Conservation (phyloP, 2,888 invertebrate genomes). For the Drosophila diplacantha region DNA sequence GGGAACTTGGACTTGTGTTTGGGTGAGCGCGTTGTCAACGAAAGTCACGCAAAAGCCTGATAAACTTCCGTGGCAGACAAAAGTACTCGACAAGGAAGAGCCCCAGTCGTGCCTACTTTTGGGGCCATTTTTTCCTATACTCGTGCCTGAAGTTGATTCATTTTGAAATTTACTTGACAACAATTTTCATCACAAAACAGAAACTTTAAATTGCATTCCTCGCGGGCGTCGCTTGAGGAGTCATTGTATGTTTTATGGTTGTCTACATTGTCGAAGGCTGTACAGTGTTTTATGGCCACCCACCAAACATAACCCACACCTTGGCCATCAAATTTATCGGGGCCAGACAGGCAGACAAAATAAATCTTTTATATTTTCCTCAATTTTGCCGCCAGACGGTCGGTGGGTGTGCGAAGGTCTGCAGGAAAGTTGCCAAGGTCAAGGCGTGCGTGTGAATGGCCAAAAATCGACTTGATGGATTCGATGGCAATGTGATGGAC, state of each 20-base stretch:
- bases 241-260: constrained; percentile 22
- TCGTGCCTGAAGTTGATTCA: constrained; percentile 29
- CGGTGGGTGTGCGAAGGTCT: constrained; percentile 18
- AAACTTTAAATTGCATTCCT: constrained; percentile 64
- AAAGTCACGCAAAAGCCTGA: constrained; percentile 70
- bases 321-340: constrained; percentile 58
- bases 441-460: constrained; percentile 61
- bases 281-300: constrained; percentile 52
- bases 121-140: constrained; percentile 28
- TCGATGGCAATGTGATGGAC: constrained; percentile 42
- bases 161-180: constrained; percentile 49
- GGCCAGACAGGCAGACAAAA: constrained; percentile 57
- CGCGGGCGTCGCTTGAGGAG: constrained; percentile 4
- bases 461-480: constrained; percentile 34
- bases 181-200: constrained; percentile 52
- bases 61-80: constrained; percentile 67
- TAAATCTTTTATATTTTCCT: constrained; percentile 52
- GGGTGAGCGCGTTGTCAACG: constrained; percentile 61
- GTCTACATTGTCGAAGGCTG: constrained; percentile 44
- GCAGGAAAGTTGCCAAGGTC: constrained; percentile 53
- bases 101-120: constrained; percentile 51
- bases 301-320: constrained; percentile 24
- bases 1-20: constrained; percentile 5
- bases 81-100: constrained; percentile 36
- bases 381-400: neutral